Conservation (phyloP, 1,140 invertebrate species). For the Tetranychus urticae region DNA sequence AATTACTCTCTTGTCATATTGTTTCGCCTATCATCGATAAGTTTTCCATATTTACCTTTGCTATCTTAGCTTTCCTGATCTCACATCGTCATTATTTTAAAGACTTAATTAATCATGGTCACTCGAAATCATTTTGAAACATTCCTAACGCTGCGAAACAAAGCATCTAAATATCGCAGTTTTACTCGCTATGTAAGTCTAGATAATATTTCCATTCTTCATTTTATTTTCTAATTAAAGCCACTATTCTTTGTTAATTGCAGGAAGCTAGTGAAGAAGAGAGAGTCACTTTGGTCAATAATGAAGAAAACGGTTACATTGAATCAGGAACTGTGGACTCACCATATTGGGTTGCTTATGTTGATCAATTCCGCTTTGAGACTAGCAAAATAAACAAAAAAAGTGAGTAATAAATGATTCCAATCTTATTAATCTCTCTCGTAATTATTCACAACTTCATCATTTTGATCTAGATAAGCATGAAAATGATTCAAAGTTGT, state of each 20-base stretch:
- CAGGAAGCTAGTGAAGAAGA: not conserved
- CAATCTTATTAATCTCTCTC: not conserved
- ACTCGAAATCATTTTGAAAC: not conserved
- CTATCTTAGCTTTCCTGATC: no score
- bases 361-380: slow-evolving; percentile 9
- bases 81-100: no score
- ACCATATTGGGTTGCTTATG: slow-evolving; percentile 2
- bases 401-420: slow-evolving; percentile 1
- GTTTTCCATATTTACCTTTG: no score
- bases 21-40: no score
- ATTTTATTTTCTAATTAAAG: not conserved
- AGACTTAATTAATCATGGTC: not conserved
- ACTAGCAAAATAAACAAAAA: slow-evolving; percentile 4
- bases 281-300: not conserved
- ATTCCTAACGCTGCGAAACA: not conserved
- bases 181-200: not conserved
- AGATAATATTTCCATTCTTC: not conserved
- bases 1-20: no score
- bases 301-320: not conserved
- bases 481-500: no score
- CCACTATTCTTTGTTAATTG: not conserved
- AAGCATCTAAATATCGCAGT: not conserved
- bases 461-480: not conserved
- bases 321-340: not conserved
- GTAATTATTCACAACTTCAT: not conserved